Base-by-base conservation (phyloP, 2,797 vertebrate genomes). In the Enteromius viviparus region DNA sequence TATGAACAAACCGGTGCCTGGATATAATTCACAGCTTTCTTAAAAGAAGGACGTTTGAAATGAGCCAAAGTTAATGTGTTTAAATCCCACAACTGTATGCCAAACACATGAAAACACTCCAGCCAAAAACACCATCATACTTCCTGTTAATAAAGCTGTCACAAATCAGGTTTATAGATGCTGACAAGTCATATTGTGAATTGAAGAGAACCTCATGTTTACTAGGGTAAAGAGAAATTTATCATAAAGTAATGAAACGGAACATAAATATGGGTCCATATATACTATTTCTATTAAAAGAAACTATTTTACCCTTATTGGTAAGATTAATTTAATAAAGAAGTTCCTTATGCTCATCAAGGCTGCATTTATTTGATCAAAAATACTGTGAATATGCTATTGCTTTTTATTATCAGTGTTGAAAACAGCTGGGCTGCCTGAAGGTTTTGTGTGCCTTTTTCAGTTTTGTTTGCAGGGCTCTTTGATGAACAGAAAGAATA, bases 171-270 rank as follows among this genome's bases (percentile, higher is more conserved):
- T 14, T 60, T 26, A 60, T 12, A 26, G 55, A 26, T 60, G 55
- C 55, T n/a, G 19, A 77, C 15, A n/a, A 66, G 64, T 53, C 45
- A 74, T 53, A 75, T 88, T 91, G 6, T 29, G 32, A 55, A 37
- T 34, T 14, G 71, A 66, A 70, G 26, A 6, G 32, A 62, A 60
- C 14, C n/a, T 76, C n/a, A 69, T 77, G 15, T 26, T 55, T 21
- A 69, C 7, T 37, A 66, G 9, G 19, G 12, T 40, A 5, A 65
- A 15, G 26, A 26, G 51, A 6, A 8, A 11, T 10, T 23, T 14
- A 23, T 79, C 8, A 78, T 37, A 53, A n/a, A 68, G 5, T 40
- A 53, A 23, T 34, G 3, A 78, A 32, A 68, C 1, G 14, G 5
- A 47, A 40, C 45, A 77, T 8, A 32, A 75, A 32, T 21, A 19